phyloP scores from a whole-genome alignment of 2,113 vertebrate genomes.

The Scartelaos histophorus region DNA sequence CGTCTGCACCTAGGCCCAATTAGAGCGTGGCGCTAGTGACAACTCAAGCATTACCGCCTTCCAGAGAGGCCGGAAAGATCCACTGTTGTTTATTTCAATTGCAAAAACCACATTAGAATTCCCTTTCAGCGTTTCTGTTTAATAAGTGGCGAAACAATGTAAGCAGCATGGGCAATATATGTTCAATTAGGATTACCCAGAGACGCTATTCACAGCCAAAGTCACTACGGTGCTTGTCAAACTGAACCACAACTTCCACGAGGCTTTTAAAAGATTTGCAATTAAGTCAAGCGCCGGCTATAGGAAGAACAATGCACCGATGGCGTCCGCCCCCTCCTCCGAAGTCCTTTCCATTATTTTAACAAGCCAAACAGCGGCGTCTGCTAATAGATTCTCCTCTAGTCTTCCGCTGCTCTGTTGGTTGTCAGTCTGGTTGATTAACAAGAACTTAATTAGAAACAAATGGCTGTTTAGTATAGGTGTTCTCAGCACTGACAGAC shows the following conservation, averaged over 20 bases:
- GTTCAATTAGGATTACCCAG: conserved; percentile 75
- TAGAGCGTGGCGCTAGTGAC: conserved; percentile 70
- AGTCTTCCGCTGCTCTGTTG: conserved; percentile 60
- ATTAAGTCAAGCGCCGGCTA: conserved; percentile 65
- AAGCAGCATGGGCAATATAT: conserved; percentile 63
- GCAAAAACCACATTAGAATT: conserved; percentile 70
- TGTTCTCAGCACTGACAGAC: conserved; percentile 54
- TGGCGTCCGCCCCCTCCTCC: conserved; percentile 39
- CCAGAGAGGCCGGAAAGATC: conserved; percentile 54
- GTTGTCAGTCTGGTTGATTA: conserved; percentile 72
- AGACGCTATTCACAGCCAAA: conserved; percentile 64
- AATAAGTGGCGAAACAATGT: conserved; percentile 69
- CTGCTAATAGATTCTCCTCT: conserved; percentile 72
- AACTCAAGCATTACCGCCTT: conserved; percentile 66
- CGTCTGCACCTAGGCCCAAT: conserved; percentile 69
- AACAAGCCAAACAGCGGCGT: conserved; percentile 73
- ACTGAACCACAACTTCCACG: conserved; percentile 59
- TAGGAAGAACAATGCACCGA: conserved; percentile 67
- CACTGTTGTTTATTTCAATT: conserved; percentile 72
- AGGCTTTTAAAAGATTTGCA: conserved; percentile 65
- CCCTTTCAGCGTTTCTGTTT: conserved; percentile 52
- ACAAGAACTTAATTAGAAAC: conserved; percentile 68
- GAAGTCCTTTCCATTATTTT: conserved; percentile 74
- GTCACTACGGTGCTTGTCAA: conserved; percentile 62
- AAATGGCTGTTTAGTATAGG: conserved; percentile 57